A percentile compares a stretch with the other conserved stretches of the same genome.
Evolutionary conservation across 1,140 invertebrate genomes (phyloP).

Genomic region (Tenebrio molitor): DNA sequence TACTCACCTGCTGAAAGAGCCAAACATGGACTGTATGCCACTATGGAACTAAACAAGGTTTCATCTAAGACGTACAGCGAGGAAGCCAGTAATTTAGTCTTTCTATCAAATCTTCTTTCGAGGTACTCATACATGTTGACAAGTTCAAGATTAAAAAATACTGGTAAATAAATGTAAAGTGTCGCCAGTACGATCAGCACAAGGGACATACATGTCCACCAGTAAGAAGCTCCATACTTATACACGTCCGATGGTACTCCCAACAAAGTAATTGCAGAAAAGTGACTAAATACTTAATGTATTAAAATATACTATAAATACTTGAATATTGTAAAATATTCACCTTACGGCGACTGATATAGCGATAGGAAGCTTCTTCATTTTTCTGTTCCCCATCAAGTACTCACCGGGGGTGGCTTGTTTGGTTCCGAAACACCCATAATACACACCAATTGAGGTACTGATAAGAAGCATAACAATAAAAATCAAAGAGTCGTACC

Average conservation of each 20-base stretch:
- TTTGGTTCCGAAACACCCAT: slow-evolving; percentile 79
- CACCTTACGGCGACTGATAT: slow-evolving; percentile 51
- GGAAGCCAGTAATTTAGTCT: slow-evolving; percentile 75
- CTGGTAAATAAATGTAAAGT: slow-evolving; percentile 72
- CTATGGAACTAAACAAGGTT: slow-evolving; percentile 72
- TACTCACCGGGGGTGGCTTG: slow-evolving; percentile 82
- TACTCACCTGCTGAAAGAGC: slow-evolving; percentile 75
- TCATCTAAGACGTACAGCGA: slow-evolving; percentile 75
- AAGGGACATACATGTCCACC: slow-evolving; percentile 59
- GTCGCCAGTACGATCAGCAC: neutral
- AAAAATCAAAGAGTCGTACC: slow-evolving; percentile 76
- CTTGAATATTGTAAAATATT: too few species aligned
- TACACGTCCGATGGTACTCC: slow-evolving; percentile 86
- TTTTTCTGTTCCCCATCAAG: slow-evolving; percentile 75
- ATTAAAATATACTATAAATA: too few species aligned
- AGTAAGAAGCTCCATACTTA: slow-evolving; percentile 77
- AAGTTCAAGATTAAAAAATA: slow-evolving; percentile 76
- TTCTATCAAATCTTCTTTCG: slow-evolving; percentile 75
- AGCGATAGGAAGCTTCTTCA: slow-evolving; percentile 50
- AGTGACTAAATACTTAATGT: slow-evolving; percentile 76
- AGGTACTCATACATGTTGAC: slow-evolving; percentile 83
- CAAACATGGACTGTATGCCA: slow-evolving; percentile 75
- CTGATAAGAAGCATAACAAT: slow-evolving; percentile 75
- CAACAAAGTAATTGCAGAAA: slow-evolving; percentile 83
- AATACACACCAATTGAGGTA: slow-evolving; percentile 81